Conservation (phyloP, 2,888 invertebrate species). For the Odontomyia ornata region DNA sequence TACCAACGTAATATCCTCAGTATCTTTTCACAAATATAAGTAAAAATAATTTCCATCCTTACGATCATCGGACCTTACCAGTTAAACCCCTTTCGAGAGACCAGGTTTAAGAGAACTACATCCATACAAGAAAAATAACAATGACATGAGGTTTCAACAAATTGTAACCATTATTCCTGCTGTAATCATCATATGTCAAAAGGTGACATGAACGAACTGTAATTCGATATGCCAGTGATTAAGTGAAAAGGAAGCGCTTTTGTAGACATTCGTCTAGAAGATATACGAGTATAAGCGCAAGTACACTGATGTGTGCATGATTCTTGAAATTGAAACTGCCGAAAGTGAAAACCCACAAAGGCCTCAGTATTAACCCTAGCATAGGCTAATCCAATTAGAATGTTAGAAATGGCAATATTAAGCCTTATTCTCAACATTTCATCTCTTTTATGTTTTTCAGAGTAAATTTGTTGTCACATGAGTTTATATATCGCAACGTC, state of each 20-base stretch:
- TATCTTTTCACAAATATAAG: no score
- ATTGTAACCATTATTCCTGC: not conserved
- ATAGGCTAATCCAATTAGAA: not conserved
- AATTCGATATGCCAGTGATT: not conserved
- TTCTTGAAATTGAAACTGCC: no score
- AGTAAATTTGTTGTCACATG: no score
- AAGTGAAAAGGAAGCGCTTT: no score
- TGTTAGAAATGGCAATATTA: constrained; percentile 2
- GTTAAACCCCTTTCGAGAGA: no score
- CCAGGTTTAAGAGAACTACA: no score
- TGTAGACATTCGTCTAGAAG: no score
- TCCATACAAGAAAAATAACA: no score
- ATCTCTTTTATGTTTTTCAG: not conserved
- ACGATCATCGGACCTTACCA: no score
- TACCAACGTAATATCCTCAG: no score
- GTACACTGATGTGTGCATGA: not conserved
- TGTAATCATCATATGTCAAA: constrained; percentile 1
- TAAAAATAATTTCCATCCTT: no score
- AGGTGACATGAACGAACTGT: not conserved
- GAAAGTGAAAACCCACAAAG: constrained; percentile 1
- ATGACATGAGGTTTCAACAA: not conserved
- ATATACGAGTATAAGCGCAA: not conserved
- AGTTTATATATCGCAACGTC: no score
- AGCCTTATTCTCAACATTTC: not conserved
- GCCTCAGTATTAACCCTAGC: not conserved